Base-by-base conservation (phyloP, 1,140 invertebrate species). In the Archegozetes longisetosus region DNA sequence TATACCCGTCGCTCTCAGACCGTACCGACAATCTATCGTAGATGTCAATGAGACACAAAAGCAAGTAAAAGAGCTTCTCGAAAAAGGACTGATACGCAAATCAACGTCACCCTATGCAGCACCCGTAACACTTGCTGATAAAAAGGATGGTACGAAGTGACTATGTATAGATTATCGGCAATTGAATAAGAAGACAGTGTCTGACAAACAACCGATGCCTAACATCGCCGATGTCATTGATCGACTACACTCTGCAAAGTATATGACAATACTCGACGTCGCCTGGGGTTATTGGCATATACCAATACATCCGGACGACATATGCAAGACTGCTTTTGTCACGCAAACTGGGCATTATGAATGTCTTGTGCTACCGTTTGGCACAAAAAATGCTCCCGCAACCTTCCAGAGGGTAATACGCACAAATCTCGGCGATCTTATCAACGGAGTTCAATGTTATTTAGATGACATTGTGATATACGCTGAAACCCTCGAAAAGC, bases 341-440 rank as follows among this genome's bases (percentile, higher is more conserved):
- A 13, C 53, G n/a, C 14, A 57, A 24, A 26, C 23, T 46, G 55
- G 61, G 14, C 40, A 46, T 14, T 65, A 55, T 53, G 46, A 64
- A 53, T 64, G 56, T 47, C 22, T 27, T 6, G 26, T 17, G 2
- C 28, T 69, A 64, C 64, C 67, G 20, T 67, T 70, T 53, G 63
- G 67, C 9, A 50, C 71, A 3, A 64, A 59, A 29, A 70, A 67
- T 58, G 63, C 65, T 17, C 67, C 67, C 0, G 63, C 65, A 1
- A 66, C 65, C 14, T 70, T 70, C 54, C 64, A 66, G 48, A 55
- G 68, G 58, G 55, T 66, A 24, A 68, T 70, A 61, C 47, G 64
- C 13, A 62, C 54, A 23, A 53, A 71, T 0, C 63, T 14, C n/a
- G 57, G 22, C 14, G 26, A 64, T 20, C 56, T 58, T 48, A 52